These are phyloP conservation scores for Tragelaphus buxtoni DNA, from an alignment of 2,113 vertebrate genomes.

Conservation along the genomic window DNA sequence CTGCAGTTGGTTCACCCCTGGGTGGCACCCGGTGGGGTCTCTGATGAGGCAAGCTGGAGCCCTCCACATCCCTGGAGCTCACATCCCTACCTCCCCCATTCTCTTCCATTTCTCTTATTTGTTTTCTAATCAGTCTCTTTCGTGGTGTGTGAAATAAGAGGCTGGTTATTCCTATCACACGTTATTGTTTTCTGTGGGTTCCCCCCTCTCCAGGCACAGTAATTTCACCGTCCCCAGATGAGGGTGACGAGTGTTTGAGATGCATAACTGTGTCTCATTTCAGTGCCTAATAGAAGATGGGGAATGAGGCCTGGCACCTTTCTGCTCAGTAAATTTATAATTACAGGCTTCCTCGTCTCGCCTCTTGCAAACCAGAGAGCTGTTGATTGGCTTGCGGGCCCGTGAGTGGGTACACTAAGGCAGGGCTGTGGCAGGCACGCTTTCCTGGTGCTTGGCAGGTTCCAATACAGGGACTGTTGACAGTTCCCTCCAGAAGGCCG, in stretches of 20 bases:
- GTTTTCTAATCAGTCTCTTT: conserved; percentile 41
- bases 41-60: neutral
- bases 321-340: conserved; percentile 60
- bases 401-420: neutral
- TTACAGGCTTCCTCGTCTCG: conserved; percentile 30
- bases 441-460: neutral
- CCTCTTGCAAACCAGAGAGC: neutral
- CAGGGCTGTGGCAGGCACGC: neutral
- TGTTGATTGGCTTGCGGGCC: neutral
- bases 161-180: neutral
- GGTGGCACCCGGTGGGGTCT: neutral
- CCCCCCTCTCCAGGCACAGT: neutral
- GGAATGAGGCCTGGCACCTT: conserved; percentile 36
- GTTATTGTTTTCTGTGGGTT: neutral
- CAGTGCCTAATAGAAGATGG: conserved; percentile 38
- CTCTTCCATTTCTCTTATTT: neutral
- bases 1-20: neutral
- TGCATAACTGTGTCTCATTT: conserved; percentile 46
- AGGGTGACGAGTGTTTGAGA: conserved; percentile 53
- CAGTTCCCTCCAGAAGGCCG: neutral
- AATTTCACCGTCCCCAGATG: conserved; percentile 39
- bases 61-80: neutral
- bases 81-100: neutral
- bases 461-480: neutral
- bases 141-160: neutral